phyloP scores from a whole-genome alignment of 1,140 invertebrate species.

The Caenorhabditis inopinata region DNA sequence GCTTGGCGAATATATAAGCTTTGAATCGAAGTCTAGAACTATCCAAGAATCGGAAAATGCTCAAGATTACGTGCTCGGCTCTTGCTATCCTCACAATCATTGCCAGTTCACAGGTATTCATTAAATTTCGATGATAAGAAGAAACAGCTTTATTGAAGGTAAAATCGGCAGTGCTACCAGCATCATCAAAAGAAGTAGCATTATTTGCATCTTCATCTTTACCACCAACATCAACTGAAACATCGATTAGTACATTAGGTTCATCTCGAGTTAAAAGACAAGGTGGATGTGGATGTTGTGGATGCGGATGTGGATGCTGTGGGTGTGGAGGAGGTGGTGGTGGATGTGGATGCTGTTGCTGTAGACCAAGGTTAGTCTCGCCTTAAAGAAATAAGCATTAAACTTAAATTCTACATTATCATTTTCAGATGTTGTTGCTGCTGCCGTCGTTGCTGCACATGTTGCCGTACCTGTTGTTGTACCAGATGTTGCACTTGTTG shows the following conservation, averaged over 20 bases:
- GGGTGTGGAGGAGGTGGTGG: slow-evolving; percentile 17
- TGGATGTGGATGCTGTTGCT: slow-evolving; percentile 19
- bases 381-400: background rate
- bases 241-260: slow-evolving; percentile 32
- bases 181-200: background rate
- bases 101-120: background rate
- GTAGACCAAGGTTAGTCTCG: slow-evolving; percentile 1
- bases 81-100: background rate
- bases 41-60: background rate
- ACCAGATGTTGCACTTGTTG: slow-evolving; percentile 21
- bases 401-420: background rate
- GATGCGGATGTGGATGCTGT: slow-evolving; percentile 31
- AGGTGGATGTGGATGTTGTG: slow-evolving; percentile 28
- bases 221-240: background rate
- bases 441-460: slow-evolving; percentile 37
- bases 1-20: background rate
- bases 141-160: background rate
- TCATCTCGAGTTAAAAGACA: slow-evolving; percentile 33
- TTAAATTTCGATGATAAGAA: background rate
- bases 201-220: background rate
- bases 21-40: background rate
- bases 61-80: background rate
- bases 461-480: slow-evolving; percentile 34
- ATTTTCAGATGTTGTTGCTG: slow-evolving; percentile 40
- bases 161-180: background rate